Evolutionary conservation across 64 coral and sea anemone species (phyloP).

Genomic region (Orbicella faveolata): DNA sequence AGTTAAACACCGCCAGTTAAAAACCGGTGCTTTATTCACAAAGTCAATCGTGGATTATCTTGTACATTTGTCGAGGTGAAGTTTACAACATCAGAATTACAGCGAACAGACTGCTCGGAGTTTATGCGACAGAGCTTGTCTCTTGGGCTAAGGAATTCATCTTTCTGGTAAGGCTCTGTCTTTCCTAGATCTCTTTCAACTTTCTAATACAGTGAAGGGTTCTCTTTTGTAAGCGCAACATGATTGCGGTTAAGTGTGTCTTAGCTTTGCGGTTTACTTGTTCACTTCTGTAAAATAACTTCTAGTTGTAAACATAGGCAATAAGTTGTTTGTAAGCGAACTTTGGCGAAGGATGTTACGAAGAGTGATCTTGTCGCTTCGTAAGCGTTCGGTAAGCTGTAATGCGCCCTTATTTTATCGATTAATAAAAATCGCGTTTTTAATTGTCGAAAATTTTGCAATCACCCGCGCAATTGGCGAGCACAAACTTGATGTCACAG

Average conservation of each 20-base stretch:
- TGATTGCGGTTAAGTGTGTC: not conserved
- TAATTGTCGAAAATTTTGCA: not conserved
- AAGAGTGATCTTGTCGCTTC: not conserved
- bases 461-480: not conserved
- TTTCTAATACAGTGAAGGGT: not conserved
- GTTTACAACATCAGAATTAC: not conserved
- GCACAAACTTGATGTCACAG: not conserved
- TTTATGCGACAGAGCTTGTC: not conserved
- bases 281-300: too few relatives aligned
- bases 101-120: not conserved
- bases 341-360: too few relatives aligned
- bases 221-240: not conserved
- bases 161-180: slow-evolving; percentile 6
- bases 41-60: not conserved
- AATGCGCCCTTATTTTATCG: not conserved
- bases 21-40: not conserved
- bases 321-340: too few relatives aligned
- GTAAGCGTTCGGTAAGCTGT: not conserved
- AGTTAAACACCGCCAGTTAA: not conserved
- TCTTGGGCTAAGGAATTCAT: not conserved
- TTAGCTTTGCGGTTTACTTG: too few relatives aligned
- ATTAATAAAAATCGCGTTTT: not conserved
- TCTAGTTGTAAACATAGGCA: too few relatives aligned
- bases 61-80: not conserved
- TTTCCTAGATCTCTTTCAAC: not conserved